Base-by-base conservation (phyloP, 2,888 invertebrate species). In the Lumbricus terrestris region DNA sequence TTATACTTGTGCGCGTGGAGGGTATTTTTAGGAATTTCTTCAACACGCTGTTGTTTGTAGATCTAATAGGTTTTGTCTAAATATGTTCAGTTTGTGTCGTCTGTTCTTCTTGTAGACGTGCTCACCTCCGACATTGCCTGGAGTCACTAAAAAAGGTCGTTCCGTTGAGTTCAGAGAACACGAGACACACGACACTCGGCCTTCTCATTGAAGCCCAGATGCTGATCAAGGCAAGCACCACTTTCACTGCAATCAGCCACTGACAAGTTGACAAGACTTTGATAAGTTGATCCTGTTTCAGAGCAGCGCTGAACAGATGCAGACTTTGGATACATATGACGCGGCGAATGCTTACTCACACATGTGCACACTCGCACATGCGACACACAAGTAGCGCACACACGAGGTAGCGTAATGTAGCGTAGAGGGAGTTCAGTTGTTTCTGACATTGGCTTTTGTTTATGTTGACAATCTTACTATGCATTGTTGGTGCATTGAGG, bases 71-170 rank as follows among this genome's bases (percentile, higher is more conserved):
- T n/a, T 69, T 69, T 69, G 29, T 1, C 69, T n/a, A 11, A n/a
- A n/a, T n/a, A 8, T 69, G 69, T 69, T 69, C 5, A 69, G 69
- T 69, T 8, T 3, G 8, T n/a, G n/a, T 40, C 15, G 40, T 40
- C 8, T 40, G 40, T 40, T 40, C 40, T 69, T 69, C 69, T 69
- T 92, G 13, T 96, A 97, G 98, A 96, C 96, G 98, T 96, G 98
- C 98, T 95, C 98, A 98, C 95, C 96, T 98, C 95, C 96, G 98
- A 95, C 97, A 96, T 95, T 98, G 97, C 96, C 96, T 98, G 96
- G 98, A 98, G 95, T 97, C 97, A 95, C 96, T 98, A 95, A 98
- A 98, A 96, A 97, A 97, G 95, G 96, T 98, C 96, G 98, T 98
- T 93, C 98, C 98, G 91, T 95, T 98, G 94, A 97, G 97, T 92